Percentiles rank a stretch among this genome's conserved stretches.
These are phyloP conservation scores for Lepus townsendii DNA, from an alignment of 2,797 vertebrate species.

Conservation along the genomic window DNA sequence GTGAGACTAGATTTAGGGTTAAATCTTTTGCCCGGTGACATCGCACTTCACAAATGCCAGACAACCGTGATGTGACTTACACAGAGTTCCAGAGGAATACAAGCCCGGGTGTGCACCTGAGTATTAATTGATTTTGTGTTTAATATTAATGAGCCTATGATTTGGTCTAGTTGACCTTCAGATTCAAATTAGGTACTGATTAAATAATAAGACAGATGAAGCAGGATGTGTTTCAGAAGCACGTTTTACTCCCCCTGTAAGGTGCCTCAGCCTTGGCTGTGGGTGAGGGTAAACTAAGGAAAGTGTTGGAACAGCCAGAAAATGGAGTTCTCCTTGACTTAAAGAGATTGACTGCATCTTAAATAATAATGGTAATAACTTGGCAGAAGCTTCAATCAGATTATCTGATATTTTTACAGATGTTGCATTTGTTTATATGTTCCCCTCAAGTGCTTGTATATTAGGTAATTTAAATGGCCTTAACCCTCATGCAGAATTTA, in stretches of 20 bases:
- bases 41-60: constrained; percentile 53
- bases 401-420: background rate
- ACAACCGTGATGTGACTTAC: background rate
- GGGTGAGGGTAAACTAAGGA: background rate
- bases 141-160: constrained; percentile 86
- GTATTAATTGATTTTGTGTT: constrained; percentile 84
- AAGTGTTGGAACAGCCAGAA: background rate
- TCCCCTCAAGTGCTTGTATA: background rate
- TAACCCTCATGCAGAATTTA: constrained; percentile 16
- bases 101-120: constrained; percentile 77
- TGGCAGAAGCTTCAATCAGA: background rate
- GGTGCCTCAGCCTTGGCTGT: background rate
- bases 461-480: constrained; percentile 14
- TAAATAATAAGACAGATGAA: constrained; percentile 84
- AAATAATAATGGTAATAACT: background rate
- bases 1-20: constrained; percentile 23
- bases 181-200: constrained; percentile 84
- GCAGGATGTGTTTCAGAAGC: constrained; percentile 53
- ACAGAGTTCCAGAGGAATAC: background rate
- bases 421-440: constrained; percentile 12
- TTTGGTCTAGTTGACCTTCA: constrained; percentile 86
- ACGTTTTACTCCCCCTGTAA: background rate
- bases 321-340: background rate
- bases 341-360: background rate
- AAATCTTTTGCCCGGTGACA: background rate